Percentiles rank a stretch among this genome's conserved stretches.
Conservation (phyloP, 2,888 invertebrate genomes). For the Saturnia pavonia region DNA sequence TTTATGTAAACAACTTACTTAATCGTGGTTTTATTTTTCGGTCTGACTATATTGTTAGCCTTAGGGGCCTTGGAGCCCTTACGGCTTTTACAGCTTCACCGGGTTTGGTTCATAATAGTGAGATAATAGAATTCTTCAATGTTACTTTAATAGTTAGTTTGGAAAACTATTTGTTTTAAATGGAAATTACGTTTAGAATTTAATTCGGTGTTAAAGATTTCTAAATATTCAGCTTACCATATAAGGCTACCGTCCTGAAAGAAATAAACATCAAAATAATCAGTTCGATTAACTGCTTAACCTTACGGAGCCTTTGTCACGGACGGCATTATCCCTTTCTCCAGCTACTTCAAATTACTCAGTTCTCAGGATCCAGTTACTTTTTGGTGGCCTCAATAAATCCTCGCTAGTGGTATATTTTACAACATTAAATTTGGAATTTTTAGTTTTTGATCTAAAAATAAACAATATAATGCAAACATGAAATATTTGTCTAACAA, state of each 20-base stretch:
- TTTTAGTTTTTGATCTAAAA: neutral
- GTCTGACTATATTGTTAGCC: too few species aligned
- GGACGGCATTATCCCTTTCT: too few species aligned
- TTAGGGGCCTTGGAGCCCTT: too few species aligned
- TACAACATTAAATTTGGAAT: too few species aligned
- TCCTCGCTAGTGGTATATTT: too few species aligned
- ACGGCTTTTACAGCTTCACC: too few species aligned
- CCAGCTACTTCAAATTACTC: too few species aligned
- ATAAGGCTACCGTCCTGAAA: neutral
- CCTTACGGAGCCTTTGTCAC: neutral
- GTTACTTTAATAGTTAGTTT: neutral
- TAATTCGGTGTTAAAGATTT: neutral
- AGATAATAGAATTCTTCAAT: neutral
- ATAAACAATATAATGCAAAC: neutral
- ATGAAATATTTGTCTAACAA: neutral
- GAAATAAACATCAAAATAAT: neutral
- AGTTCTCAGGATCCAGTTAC: too few species aligned
- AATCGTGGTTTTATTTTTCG: too few species aligned
- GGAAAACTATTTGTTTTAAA: neutral
- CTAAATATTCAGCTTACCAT: neutral
- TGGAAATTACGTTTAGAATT: neutral
- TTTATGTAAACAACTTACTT: too few species aligned
- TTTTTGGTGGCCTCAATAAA: too few species aligned
- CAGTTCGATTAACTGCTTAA: neutral
- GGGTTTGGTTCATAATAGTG: too few species aligned